A percentile compares a stretch with the other conserved stretches of the same genome.
phyloP scores from a whole-genome alignment of 2,797 vertebrate genomes.

The Coracias cyanogaster region DNA sequence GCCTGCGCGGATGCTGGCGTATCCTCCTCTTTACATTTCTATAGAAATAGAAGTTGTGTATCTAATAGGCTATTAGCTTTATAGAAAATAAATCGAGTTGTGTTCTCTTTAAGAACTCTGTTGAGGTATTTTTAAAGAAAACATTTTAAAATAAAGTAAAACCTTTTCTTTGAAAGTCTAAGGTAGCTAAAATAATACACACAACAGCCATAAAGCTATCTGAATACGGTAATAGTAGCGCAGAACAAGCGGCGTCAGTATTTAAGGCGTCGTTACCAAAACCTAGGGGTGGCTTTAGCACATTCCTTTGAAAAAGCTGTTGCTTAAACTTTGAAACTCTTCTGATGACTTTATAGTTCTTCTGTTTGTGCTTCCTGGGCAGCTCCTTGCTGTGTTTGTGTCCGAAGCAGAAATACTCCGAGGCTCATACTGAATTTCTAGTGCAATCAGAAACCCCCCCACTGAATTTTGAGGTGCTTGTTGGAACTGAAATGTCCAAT shows the following conservation, averaged over 20 bases:
- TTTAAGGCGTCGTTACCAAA: not conserved
- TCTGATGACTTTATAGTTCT: not conserved
- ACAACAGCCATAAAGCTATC: not conserved
- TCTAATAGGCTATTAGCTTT: not conserved
- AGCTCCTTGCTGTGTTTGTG: not conserved
- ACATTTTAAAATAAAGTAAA: not conserved
- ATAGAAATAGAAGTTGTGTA: not conserved
- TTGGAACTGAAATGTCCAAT: not conserved
- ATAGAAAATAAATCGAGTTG: not conserved
- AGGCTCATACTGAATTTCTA: not conserved
- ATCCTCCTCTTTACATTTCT: not conserved
- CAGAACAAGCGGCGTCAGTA: accelerated
- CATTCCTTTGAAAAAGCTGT: not conserved
- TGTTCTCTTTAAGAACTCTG: not conserved
- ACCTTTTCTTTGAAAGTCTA: not conserved
- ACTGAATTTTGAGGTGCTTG: not conserved
- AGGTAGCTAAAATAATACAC: not conserved
- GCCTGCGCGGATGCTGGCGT: not conserved
- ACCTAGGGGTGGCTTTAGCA: not conserved
- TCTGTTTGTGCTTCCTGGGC: not conserved
- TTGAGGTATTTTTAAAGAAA: not conserved
- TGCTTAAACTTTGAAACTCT: not conserved
- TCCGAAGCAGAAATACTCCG: not conserved
- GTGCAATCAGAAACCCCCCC: not conserved
- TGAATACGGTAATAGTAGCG: not conserved